Conservation (phyloP, 1,140 invertebrate species). For the Drosophila serrata region DNA sequence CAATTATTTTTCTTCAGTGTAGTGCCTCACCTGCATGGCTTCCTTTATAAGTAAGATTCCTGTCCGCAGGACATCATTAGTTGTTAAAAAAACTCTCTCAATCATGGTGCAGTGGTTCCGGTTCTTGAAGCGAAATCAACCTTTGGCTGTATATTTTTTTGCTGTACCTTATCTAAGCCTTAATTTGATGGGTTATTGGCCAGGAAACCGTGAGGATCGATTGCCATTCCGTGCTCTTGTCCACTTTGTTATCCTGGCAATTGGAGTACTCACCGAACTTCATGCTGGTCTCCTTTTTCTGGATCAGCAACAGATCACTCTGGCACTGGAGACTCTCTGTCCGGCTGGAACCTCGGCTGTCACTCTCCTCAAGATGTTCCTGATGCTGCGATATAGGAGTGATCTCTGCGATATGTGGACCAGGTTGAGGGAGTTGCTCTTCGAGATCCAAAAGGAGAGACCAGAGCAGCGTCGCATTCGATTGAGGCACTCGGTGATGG, state of each 20-base stretch:
- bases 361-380: slow-evolving; percentile 71
- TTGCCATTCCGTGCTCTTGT: slow-evolving; percentile 16
- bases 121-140: slow-evolving; percentile 41
- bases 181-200: slow-evolving; percentile 70
- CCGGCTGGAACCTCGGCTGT: slow-evolving; percentile 75
- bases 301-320: slow-evolving; percentile 14
- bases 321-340: slow-evolving; percentile 74
- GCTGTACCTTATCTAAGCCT: slow-evolving; percentile 62
- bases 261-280: slow-evolving; percentile 71
- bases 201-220: neutral
- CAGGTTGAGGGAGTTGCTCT: slow-evolving; percentile 29
- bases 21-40: accelerated
- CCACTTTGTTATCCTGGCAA: slow-evolving; percentile 58
- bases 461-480: slow-evolving; percentile 39
- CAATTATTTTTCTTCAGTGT: neutral
- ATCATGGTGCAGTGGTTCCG: slow-evolving; percentile 27
- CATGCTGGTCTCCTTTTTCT: slow-evolving; percentile 53
- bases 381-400: slow-evolving; percentile 52
- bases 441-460: neutral
- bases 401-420: slow-evolving; percentile 52
- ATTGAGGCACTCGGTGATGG: slow-evolving; percentile 27
- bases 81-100: neutral
- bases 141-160: slow-evolving; percentile 57
- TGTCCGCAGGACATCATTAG: neutral
- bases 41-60: slow-evolving; percentile 13